A percentile compares a stretch with the other conserved stretches of the same genome.
These are phyloP conservation scores for Poeciliopsis paucimaculata DNA, from an alignment of 2,797 vertebrate species.

Conservation along the genomic window DNA sequence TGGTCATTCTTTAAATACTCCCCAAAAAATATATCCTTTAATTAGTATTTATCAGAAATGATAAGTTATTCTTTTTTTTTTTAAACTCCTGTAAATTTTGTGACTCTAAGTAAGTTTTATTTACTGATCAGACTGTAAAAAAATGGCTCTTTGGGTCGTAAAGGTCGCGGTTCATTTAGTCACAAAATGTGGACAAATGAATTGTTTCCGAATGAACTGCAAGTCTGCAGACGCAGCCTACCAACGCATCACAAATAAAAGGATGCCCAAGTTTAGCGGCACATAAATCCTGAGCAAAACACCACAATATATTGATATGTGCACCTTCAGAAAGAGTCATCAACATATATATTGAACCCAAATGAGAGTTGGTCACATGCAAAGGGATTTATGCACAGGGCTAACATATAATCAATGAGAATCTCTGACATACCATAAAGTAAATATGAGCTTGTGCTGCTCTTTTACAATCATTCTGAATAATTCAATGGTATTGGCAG, in stretches of 20 bases:
- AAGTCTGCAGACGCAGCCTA: neutral
- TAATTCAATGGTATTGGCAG: conserved; percentile 52
- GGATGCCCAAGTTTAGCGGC: neutral
- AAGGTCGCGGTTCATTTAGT: too few species aligned
- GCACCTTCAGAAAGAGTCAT: neutral
- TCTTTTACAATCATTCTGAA: conserved; percentile 44
- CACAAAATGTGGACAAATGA: neutral
- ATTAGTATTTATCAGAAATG: too few species aligned
- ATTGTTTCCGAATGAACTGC: neutral
- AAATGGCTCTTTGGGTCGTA: too few species aligned
- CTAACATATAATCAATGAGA: conserved; percentile 43
- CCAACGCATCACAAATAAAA: neutral
- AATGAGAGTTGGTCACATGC: conserved; percentile 18
- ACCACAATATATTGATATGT: neutral
- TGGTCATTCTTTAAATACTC: too few species aligned
- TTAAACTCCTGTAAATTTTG: too few species aligned
- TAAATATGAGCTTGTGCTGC: conserved; percentile 26
- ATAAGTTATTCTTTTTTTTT: too few species aligned
- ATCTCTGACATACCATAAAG: conserved; percentile 14
- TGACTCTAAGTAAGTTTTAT: too few species aligned
- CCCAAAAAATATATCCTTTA: too few species aligned
- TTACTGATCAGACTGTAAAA: too few species aligned
- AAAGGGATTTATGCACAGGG: conserved; percentile 27
- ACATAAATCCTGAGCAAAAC: neutral
- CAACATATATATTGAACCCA: conserved; percentile 6